Evolutionary conservation across 2,888 invertebrate genomes (phyloP).

Genomic region (Synanthedon tipuliformis): DNA sequence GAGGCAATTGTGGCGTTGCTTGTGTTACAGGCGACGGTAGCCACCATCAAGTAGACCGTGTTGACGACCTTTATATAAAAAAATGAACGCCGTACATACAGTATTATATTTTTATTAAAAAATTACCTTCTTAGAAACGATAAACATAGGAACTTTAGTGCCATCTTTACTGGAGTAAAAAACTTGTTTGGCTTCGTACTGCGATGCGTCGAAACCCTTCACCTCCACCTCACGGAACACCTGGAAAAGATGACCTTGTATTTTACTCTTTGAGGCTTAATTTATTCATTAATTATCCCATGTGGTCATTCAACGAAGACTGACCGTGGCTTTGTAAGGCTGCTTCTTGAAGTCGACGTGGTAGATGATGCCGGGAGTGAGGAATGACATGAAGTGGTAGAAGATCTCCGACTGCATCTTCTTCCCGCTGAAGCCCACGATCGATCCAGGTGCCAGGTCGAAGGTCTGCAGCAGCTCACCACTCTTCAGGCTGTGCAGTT

Average conservation of each 20-base stretch:
- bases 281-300: too few relatives aligned
- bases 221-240: conserved; percentile 87
- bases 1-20: too few relatives aligned
- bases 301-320: too few relatives aligned
- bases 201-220: conserved; percentile 81
- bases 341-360: conserved; percentile 81
- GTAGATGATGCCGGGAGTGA: conserved; percentile 89
- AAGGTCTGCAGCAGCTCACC: conserved; percentile 81
- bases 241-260: conserved; percentile 45
- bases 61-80: too few relatives aligned
- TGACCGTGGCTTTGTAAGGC: conserved; percentile 73
- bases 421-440: conserved; percentile 86
- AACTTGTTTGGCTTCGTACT: conserved; percentile 88
- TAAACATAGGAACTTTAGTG: conserved; percentile 95
- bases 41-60: too few relatives aligned
- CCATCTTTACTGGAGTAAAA: conserved; percentile 95
- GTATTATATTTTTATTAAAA: too few relatives aligned
- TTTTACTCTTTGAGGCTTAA: too few relatives aligned
- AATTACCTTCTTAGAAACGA: conserved; percentile 81
- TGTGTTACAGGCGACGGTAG: too few relatives aligned
- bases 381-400: conserved; percentile 93
- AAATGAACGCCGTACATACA: too few relatives aligned
- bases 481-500: conserved; percentile 79
- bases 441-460: conserved; percentile 87
- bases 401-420: conserved; percentile 90